Base-by-base conservation (phyloP, 2,113 vertebrate genomes). In the Emydura subglobosa region DNA sequence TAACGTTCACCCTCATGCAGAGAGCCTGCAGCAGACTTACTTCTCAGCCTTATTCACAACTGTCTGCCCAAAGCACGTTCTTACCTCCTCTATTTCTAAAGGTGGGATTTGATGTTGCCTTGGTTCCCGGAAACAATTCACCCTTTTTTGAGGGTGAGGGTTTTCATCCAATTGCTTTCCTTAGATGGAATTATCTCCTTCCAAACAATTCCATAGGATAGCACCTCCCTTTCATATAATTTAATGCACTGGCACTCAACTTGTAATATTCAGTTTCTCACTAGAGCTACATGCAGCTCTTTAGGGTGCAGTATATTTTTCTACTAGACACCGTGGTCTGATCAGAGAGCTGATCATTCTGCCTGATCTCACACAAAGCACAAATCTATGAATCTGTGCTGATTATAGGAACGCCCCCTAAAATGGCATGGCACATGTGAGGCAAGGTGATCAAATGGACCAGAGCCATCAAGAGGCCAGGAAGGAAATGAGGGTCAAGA, bases 291-390 rank as follows among this genome's bases (percentile, higher is more conserved):
- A 10, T 16, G 11, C 6, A 82, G 12, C 82, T 34, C 57, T 91
- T 85, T 65, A 72, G 59, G 51, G 39, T 88, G 27, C 12, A 80
- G 53, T 1, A 76, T 27, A 16, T 42, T 92, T 59, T 74, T 88
- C 51, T 82, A 76, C 68, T n/a, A 92, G 85, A 84, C 7, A 7
- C 24, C 72, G 3, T 61, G 17, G 1, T 59, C 10, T 7, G 27
- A 2, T 5, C 29, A 5, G 25, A 24, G 6, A 57, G 9, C 39
- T 91, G 6, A 57, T 89, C 14, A 1, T 17, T 89, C 49, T 29
- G 5, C 10, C 2, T 0, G 1, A 0, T 3, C 47, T 10, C 22
- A 42, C n/a, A 24, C 0, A 1, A 79, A 74, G 17, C 50, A 72
- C n/a, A 9, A 39, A 34, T 68, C 65, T 39, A 39, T 1, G 0